These are phyloP conservation scores for Emydocephalus ijimae DNA, from an alignment of 2,113 vertebrate genomes.

Conservation along the genomic window DNA sequence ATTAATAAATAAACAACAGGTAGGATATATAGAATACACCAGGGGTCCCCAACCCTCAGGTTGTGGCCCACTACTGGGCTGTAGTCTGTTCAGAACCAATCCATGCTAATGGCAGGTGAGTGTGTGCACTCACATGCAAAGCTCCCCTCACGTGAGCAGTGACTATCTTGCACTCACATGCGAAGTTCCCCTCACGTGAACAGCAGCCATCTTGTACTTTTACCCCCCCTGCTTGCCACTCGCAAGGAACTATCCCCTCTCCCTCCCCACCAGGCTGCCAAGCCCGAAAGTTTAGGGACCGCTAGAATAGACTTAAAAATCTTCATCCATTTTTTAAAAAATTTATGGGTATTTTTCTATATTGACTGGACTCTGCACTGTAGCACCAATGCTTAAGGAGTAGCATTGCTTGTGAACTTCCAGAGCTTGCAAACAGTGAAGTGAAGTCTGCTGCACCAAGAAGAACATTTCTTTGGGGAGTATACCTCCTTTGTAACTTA, in stretches of 20 bases:
- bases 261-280: not conserved
- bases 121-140: accelerated
- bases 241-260: not conserved
- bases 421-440: not conserved
- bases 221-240: not conserved
- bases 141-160: not conserved
- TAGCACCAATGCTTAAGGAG: not conserved
- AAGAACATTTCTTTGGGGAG: slow-evolving; percentile 26
- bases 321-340: not conserved
- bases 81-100: not conserved
- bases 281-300: not conserved
- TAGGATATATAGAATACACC: not conserved
- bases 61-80: not conserved
- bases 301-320: not conserved
- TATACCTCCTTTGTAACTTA: slow-evolving; percentile 38
- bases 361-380: not conserved
- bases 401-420: not conserved
- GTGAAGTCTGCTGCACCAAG: slow-evolving; percentile 6
- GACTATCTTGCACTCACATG: not conserved
- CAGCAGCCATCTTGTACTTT: not conserved
- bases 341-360: not conserved
- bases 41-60: not conserved
- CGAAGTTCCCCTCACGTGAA: not conserved
- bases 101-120: not conserved
- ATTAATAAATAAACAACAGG: not conserved